phyloP scores from a whole-genome alignment of 2,888 invertebrate species.

The Acrocera orbiculus region DNA sequence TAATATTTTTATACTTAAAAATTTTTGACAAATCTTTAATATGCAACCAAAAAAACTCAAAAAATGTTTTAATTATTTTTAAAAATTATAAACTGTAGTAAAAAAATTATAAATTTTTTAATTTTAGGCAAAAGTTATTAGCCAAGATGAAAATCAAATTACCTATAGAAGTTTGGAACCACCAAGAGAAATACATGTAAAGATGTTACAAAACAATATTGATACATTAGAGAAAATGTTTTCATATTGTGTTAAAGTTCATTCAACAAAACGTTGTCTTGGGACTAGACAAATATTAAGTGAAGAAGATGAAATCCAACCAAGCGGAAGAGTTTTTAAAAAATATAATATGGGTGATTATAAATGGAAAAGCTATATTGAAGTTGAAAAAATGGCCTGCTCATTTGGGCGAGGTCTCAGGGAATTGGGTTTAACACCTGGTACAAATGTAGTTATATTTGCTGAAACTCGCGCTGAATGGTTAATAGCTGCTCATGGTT shows the following conservation, averaged over 20 bases:
- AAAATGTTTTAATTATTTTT: background rate
- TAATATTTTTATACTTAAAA: background rate
- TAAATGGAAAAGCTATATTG: conserved; percentile 69
- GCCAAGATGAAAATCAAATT: conserved; percentile 44
- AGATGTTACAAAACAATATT: conserved; percentile 56
- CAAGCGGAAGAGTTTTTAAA: conserved; percentile 88
- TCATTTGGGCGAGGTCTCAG: conserved; percentile 73
- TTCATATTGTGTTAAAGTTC: conserved; percentile 54
- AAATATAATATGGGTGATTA: conserved; percentile 93
- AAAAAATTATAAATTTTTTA: background rate
- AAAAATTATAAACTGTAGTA: background rate
- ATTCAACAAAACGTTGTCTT: conserved; percentile 57
- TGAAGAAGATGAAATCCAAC: conserved; percentile 87
- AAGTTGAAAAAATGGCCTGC: conserved; percentile 52
- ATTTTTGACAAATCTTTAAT: background rate
- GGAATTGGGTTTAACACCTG: conserved; percentile 54
- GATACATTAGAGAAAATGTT: conserved; percentile 73
- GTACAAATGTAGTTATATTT: conserved; percentile 74
- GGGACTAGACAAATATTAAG: conserved; percentile 80
- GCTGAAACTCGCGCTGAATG: conserved; percentile 97
- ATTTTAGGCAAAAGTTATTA: conserved; percentile 50
- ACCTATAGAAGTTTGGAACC: conserved; percentile 55
- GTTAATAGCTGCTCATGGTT: conserved; percentile 91
- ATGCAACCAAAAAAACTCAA: background rate
- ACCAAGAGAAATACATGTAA: conserved; percentile 52